Base-by-base conservation (phyloP, 92 coral and sea anemone genomes). In the Paramuricea clavata region DNA sequence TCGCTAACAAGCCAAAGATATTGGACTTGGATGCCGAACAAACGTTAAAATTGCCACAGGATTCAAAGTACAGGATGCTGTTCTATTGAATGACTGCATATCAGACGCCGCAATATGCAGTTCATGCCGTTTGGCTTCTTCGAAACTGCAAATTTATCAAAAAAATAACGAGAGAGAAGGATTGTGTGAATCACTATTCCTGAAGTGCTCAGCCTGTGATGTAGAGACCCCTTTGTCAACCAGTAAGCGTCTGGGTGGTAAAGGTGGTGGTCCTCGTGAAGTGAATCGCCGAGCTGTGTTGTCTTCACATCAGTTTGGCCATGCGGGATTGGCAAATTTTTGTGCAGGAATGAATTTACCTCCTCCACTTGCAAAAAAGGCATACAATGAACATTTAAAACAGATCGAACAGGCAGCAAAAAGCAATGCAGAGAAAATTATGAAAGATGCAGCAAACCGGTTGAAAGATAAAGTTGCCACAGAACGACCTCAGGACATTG, bases 311-410 rank as follows among this genome's bases (percentile, higher is more conserved):
- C 42, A 36, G 39, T 31, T 69, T 69, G 89, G 89, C 17, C 77
- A 11, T 1, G 43, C 72, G 12, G 89, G 90, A 21, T 82, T 83
- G 34, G 67, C 86, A 5, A 79, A 88, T 62, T 89, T 89, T 43
- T 89, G 89, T 86, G 92, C 86, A 23, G 82, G 83, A 54, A 89
- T 86, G 95, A 76, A 92, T 77, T 85, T 92, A 39, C 87, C 89
- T 19, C 95, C 93, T 6, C 89, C 95, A 12, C 87, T 82, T 5
- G 89, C 91, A n/a, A 77, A 83, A 39, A 92, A 85, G n/a, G 87
- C 90, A 49, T 89, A 86, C 89, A 92, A 92, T 78, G 26, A 89
- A n/a, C n/a, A n/a, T n/a, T n/a, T n/a, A n/a, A n/a, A n/a, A n/a
- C n/a, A n/a, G n/a, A n/a, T n/a, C n/a, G 76, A 92, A 74, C 84